Base-by-base conservation (phyloP, 2,797 vertebrate species). In the Lepus oiostolus region DNA sequence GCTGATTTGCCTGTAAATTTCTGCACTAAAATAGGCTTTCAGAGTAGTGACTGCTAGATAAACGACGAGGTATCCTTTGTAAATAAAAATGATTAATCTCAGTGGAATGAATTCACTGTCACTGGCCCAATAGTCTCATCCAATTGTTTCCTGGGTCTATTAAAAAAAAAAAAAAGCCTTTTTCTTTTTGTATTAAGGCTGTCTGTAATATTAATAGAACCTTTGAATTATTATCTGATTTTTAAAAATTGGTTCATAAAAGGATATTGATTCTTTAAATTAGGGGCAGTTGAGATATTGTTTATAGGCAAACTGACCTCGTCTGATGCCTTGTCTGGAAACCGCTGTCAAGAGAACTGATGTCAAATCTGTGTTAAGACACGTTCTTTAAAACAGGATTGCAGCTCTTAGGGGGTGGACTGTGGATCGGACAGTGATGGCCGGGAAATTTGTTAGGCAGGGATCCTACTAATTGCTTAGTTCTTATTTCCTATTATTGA, bases 31-130 rank as follows among this genome's bases (percentile, higher is more conserved):
- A 88, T 62, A 72, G 60, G 42, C 47, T 88, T 85, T 96, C 83
- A 95, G 77, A 81, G 76, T 28, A 96, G 67, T 85, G 58, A 92
- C 52, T 87, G 30, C 96, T 92, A 86, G 77, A 95, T 94, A 95
- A 84, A 92, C 91, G 65, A 26, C 0, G 0, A 38, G 62, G 62
- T 90, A 77, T 94, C 77, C 54, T 90, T 76, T 97, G 74, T 89
- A 97, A 95, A 91, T 97, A 96, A 97, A 98, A 98, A 79, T 94
- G 5, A 97, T 96, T 91, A 85, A 93, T 96, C 67, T 95, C 76
- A 75, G 16, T 2, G 9, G 83, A 67, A 60, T 85, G 82, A 92
- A 90, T 92, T 85, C 65, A 89, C 67, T 90, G 8, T 86, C 70
- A 28, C 81, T 76, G 52, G 60, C 93, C 90, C 67, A 10, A 93